phyloP scores from a whole-genome alignment of 2,888 invertebrate genomes.

The Metellina segmentata region DNA sequence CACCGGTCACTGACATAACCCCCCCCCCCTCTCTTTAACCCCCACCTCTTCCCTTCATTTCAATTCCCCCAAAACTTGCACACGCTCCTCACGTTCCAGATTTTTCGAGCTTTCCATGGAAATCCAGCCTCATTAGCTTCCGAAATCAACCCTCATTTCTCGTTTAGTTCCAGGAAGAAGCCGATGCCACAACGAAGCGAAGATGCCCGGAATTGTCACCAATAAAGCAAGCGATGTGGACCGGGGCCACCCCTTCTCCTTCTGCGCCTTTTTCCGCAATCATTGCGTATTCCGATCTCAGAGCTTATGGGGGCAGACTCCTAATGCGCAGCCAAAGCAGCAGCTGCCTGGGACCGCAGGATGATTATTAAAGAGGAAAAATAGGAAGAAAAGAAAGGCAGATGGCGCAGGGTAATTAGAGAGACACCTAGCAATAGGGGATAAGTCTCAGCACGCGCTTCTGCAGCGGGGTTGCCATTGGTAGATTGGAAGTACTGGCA shows the following conservation, averaged over 20 bases:
- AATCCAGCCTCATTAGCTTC: constrained; percentile 45
- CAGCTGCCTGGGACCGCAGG: constrained; percentile 43
- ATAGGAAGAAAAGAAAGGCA: constrained; percentile 43
- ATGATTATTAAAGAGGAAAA: not conserved
- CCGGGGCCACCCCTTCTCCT: constrained; percentile 17
- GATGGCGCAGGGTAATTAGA: constrained; percentile 51
- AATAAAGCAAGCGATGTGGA: constrained; percentile 17
- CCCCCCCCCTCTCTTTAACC: not conserved
- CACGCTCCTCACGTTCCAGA: constrained; percentile 24
- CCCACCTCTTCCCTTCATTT: not conserved
- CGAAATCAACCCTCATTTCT: constrained; percentile 27
- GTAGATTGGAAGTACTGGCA: too few relatives aligned
- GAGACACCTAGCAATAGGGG: constrained; percentile 28
- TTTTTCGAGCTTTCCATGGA: constrained; percentile 39
- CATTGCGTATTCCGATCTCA: constrained; percentile 61
- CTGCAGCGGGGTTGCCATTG: not conserved
- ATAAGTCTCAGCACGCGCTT: not conserved
- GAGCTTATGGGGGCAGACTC: constrained; percentile 36
- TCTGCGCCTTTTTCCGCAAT: constrained; percentile 42
- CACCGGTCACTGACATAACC: constrained; percentile 8
- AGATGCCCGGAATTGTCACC: constrained; percentile 28
- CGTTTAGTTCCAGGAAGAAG: constrained; percentile 1
- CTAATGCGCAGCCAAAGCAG: constrained; percentile 26
- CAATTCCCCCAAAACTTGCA: not conserved
- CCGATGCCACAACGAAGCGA: not conserved